A percentile compares a stretch with the other conserved stretches of the same genome.
Conservation (phyloP, 2,888 invertebrate genomes). For the Euspilapteryx auroguttella region DNA sequence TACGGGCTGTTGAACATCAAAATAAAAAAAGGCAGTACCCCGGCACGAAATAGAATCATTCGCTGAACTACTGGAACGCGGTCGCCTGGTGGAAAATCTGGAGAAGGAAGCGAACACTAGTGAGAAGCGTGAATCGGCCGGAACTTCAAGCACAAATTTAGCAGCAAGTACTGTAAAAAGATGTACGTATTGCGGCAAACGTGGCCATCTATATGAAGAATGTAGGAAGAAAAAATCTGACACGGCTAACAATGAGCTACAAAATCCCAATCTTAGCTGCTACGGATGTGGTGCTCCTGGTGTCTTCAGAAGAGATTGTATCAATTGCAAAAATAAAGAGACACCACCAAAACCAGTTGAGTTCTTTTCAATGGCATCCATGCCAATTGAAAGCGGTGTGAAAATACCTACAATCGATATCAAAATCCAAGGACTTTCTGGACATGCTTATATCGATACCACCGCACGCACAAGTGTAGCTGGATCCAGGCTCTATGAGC, state of each 20-base stretch:
- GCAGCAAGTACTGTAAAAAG: no score
- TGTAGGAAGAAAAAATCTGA: not conserved
- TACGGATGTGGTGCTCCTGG: constrained; percentile 11
- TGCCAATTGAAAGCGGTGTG: constrained; percentile 1
- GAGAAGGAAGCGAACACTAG: not conserved
- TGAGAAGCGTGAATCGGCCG: not conserved
- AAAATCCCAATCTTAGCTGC: constrained; percentile 6
- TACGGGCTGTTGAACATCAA: constrained; percentile 8
- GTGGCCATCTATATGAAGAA: not conserved
- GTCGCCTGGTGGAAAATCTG: constrained; percentile 4
- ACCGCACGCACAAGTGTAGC: constrained; percentile 11
- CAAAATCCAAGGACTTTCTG: constrained; percentile 4
- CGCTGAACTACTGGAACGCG: constrained; percentile 3
- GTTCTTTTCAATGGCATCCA: constrained; percentile 4
- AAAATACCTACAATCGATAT: constrained; percentile 9
- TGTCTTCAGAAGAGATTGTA: constrained; percentile 9
- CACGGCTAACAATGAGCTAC: not conserved
- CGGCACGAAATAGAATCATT: constrained; percentile 5
- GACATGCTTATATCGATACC: constrained; percentile 9
- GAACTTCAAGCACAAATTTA: not conserved
- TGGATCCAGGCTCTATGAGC: constrained; percentile 5
- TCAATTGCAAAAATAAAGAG: constrained; percentile 6
- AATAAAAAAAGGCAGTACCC: constrained; percentile 5
- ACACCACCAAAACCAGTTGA: constrained; percentile 5
- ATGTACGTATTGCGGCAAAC: not conserved